Evolutionary conservation across 2,113 vertebrate species (phyloP).

Genomic region (Coreoperca whiteheadi): DNA sequence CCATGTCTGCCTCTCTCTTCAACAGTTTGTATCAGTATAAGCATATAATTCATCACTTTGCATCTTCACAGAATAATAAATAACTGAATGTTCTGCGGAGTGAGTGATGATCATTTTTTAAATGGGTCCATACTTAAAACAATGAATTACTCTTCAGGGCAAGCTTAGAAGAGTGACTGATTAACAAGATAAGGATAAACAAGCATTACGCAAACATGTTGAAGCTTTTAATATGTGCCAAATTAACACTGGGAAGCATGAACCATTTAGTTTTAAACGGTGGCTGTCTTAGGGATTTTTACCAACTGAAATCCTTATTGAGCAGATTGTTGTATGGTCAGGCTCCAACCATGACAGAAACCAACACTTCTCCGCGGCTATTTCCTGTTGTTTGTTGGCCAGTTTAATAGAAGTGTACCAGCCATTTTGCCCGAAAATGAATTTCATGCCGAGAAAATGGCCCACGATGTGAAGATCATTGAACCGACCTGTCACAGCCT

Average conservation of each 20-base stretch:
- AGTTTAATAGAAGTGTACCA: slow-evolving; percentile 21
- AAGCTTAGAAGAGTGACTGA: background rate
- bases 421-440: slow-evolving; percentile 41
- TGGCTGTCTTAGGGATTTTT: background rate
- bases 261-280: background rate
- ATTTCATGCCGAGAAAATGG: slow-evolving; percentile 48
- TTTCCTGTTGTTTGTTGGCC: slow-evolving; percentile 44
- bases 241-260: background rate
- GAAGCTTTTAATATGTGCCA: background rate
- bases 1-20: background rate
- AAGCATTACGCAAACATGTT: too few relatives aligned
- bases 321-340: background rate
- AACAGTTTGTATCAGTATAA: background rate
- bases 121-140: background rate
- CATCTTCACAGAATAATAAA: background rate
- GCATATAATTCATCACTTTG: background rate
- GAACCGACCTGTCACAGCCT: slow-evolving; percentile 51
- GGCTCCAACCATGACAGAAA: slow-evolving; percentile 14
- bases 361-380: slow-evolving; percentile 2
- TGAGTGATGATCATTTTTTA: background rate
- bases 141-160: background rate
- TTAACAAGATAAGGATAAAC: background rate
- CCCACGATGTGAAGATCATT: slow-evolving; percentile 43
- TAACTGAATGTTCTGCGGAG: background rate
- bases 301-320: background rate